Base-by-base conservation (phyloP, 2,797 vertebrate species). In the Hoplostethus mediterraneus region DNA sequence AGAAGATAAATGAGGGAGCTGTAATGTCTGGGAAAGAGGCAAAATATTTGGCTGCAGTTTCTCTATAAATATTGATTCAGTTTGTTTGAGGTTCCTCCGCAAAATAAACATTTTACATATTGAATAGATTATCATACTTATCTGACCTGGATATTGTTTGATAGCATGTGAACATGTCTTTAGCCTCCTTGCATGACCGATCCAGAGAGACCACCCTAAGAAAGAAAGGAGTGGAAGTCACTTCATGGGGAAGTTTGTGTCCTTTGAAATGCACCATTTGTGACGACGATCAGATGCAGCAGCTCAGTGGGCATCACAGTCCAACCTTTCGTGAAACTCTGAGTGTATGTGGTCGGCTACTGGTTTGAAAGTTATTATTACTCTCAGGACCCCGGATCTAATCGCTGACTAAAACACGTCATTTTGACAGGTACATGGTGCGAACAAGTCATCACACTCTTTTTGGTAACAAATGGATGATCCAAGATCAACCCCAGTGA, bases 81-180 rank as follows among this genome's bases (percentile, higher is more conserved):
- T 92, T 94, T 93, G 88, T 93, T 92, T 89, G 85, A 91, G 88
- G 86, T 86, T 89, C 78, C 84, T 71, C 73, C 5, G 71, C 81
- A 94, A 94, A 93, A 94, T 90, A 95, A 94, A 94, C 90, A 81
- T 89, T 87, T 93, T 90, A 86, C 93, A 93, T 94, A 90, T 86
- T 95, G 93, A 92, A 92, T 76, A 88, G 86, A 94, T 94, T 95
- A 93, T 81, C 87, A 82, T 92, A 84, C 86, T 89, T 92, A 83
- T 85, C 85, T 75, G 75, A 93, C 89, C 92, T 93, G 90, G 84
- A 91, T 83, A 85, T 88, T 93, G 87, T 90, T 91, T 90, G 87
- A 89, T 94, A 93, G 91, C 93, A 94, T 95, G 95, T 85, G 90
- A 94, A 90, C 87, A 72, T 85, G 88, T 92, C 90, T 91, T 94